Evolutionary conservation across 2,113 vertebrate genomes (phyloP).

Genomic region (Oncorhynchus keta): DNA sequence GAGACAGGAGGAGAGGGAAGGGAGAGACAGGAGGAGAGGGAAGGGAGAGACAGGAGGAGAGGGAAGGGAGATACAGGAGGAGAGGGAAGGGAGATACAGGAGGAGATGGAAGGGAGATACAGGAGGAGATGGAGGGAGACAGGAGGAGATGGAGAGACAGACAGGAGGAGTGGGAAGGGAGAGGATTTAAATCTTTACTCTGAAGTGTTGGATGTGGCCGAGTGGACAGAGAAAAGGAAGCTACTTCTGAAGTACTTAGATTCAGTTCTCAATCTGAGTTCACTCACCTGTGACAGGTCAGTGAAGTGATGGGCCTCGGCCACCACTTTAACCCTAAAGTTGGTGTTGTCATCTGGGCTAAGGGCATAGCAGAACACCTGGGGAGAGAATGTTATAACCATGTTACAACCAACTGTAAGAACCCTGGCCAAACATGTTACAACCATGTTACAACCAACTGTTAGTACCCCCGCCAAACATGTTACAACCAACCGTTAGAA

Average conservation of each 20-base stretch:
- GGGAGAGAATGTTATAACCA: not conserved
- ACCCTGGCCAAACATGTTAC: too few relatives aligned
- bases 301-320: conserved; percentile 96
- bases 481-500: too few relatives aligned
- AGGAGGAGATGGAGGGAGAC: not conserved
- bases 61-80: too few relatives aligned
- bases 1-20: not conserved
- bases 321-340: conserved; percentile 97
- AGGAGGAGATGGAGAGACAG: not conserved
- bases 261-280: not conserved
- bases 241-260: too few relatives aligned
- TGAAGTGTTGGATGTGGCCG: not conserved
- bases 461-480: too few relatives aligned
- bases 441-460: not conserved
- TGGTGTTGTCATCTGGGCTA: conserved; percentile 96
- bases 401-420: not conserved
- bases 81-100: not conserved
- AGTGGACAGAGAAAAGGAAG: not conserved
- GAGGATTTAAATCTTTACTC: not conserved
- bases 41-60: too few relatives aligned
- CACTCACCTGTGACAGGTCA: conserved; percentile 91
- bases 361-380: conserved; percentile 98
- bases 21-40: too few relatives aligned
- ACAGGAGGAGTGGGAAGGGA: not conserved
- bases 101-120: not conserved